These are phyloP conservation scores for Hydrochoerus hydrochaeris DNA, from an alignment of 2,113 vertebrate genomes.

Conservation along the genomic window DNA sequence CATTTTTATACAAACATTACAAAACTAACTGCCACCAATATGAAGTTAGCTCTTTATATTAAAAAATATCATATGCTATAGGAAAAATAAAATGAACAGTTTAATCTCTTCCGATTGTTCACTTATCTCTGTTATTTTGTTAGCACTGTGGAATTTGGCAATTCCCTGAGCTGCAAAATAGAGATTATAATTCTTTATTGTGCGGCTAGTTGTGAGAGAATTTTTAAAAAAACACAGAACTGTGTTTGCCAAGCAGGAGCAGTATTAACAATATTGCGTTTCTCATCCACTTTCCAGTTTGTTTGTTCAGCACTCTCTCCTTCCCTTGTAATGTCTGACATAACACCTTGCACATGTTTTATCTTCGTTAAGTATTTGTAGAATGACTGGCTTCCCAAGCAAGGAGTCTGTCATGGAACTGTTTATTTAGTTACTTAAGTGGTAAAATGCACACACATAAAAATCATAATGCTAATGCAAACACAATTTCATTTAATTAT, in stretches of 20 bases:
- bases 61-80: neutral
- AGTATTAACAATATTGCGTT: neutral
- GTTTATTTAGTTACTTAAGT: neutral
- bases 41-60: neutral
- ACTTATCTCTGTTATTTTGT: neutral
- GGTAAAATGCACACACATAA: neutral
- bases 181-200: conserved; percentile 37
- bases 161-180: conserved; percentile 17
- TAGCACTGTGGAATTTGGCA: neutral
- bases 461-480: neutral
- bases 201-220: neutral
- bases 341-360: neutral
- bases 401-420: neutral
- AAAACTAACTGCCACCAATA: neutral
- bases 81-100: neutral
- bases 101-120: neutral
- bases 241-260: neutral
- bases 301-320: neutral
- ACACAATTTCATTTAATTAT: neutral
- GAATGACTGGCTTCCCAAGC: neutral
- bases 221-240: neutral
- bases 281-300: neutral
- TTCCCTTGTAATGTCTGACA: neutral
- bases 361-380: neutral
- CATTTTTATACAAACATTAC: neutral